These are phyloP conservation scores for Cyprinella venusta DNA, from an alignment of 2,797 vertebrate species.

Conservation along the genomic window DNA sequence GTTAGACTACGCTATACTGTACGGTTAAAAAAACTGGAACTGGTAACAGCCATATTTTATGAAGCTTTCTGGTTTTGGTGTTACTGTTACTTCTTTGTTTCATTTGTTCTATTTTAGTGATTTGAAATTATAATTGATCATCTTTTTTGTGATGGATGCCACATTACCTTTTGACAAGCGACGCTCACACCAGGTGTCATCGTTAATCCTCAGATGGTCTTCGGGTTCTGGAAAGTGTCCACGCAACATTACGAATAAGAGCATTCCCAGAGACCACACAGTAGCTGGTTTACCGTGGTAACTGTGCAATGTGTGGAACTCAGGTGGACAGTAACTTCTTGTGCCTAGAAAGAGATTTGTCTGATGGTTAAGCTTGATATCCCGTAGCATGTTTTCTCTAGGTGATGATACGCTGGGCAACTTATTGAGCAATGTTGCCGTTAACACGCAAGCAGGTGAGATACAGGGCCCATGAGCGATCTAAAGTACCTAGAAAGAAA, in stretches of 20 bases:
- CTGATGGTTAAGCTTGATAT: not conserved
- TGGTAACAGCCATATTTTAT: not conserved
- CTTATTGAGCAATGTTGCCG: too few relatives aligned
- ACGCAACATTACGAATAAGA: not conserved
- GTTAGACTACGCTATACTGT: not conserved
- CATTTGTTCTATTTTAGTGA: not conserved
- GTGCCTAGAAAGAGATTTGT: not conserved
- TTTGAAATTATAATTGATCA: not conserved
- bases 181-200: not conserved
- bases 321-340: not conserved
- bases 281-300: not conserved
- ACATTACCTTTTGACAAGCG: not conserved
- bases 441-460: too few relatives aligned
- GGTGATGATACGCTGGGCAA: too few relatives aligned
- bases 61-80: not conserved
- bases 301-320: not conserved
- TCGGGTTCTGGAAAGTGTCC: not conserved
- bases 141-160: not conserved
- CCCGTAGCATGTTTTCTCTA: not conserved
- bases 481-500: too few relatives aligned
- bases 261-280: slow-evolving; percentile 5
- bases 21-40: too few relatives aligned
- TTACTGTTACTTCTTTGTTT: not conserved
- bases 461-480: too few relatives aligned
- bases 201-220: not conserved